Conservation (phyloP, 2,797 vertebrate species). For the Microchirus variegatus region DNA sequence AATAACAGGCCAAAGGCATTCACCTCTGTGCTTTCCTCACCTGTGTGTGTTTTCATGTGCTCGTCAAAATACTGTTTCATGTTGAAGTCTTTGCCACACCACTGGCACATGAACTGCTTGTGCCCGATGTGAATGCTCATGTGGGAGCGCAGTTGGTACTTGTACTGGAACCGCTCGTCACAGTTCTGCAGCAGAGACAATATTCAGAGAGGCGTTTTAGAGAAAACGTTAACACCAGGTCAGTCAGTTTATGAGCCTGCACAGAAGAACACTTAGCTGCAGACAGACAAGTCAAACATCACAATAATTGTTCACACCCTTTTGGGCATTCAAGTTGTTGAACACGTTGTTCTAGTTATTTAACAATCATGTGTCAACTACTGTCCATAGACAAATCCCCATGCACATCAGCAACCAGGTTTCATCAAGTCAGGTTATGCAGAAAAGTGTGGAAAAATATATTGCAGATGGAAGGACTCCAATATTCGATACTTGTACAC, state of each 20-base stretch:
- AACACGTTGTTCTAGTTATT: no score
- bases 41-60: slow-evolving; percentile 99
- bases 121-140: slow-evolving; percentile 99
- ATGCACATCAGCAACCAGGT: no score
- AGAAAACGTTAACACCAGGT: neutral
- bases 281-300: neutral
- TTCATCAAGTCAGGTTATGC: no score
- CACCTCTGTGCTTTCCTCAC: slow-evolving; percentile 75
- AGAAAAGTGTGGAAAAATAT: no score
- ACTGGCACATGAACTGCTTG: slow-evolving; percentile 99
- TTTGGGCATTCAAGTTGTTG: no score
- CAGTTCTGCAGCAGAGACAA: slow-evolving; percentile 81
- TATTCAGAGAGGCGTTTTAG: slow-evolving; percentile 5
- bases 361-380: no score
- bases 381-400: no score
- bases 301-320: no score
- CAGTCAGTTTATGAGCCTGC: neutral
- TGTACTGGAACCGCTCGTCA: slow-evolving; percentile 95
- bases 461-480: no score
- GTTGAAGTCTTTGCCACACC: slow-evolving; percentile 99
- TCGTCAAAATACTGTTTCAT: slow-evolving; percentile 99
- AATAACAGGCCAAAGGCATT: neutral
- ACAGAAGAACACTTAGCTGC: neutral
- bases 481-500: no score
- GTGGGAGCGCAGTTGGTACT: slow-evolving; percentile 97